These are phyloP conservation scores for Drosophila limbata DNA, from an alignment of 2,888 invertebrate genomes.

Conservation along the genomic window DNA sequence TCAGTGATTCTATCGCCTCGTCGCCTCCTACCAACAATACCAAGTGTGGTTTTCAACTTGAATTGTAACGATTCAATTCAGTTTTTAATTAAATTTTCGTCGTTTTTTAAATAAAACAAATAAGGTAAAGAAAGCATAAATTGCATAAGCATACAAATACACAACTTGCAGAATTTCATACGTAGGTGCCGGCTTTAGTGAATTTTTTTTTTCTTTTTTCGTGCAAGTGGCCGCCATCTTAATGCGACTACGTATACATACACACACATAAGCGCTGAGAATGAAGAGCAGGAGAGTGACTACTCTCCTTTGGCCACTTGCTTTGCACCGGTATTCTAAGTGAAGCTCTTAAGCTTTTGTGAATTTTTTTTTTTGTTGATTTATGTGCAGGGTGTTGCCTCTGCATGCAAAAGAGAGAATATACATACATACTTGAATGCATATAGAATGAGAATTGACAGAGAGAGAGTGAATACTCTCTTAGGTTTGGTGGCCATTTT, in stretches of 20 bases:
- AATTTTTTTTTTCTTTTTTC: slow-evolving; percentile 28
- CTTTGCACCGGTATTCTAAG: slow-evolving; percentile 59
- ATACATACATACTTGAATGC: neutral
- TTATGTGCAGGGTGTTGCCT: slow-evolving; percentile 54
- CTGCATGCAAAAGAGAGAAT: slow-evolving; percentile 7
- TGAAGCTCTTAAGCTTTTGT: slow-evolving; percentile 14
- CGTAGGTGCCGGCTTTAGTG: slow-evolving; percentile 43
- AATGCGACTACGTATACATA: slow-evolving; percentile 40
- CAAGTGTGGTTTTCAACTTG: slow-evolving; percentile 56
- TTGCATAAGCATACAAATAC: neutral
- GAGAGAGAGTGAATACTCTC: slow-evolving; percentile 5
- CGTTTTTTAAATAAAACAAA: slow-evolving; percentile 52
- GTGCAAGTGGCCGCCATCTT: slow-evolving; percentile 63
- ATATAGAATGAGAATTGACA: slow-evolving; percentile 4
- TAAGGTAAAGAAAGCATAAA: slow-evolving; percentile 52
- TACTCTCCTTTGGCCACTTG: slow-evolving; percentile 33
- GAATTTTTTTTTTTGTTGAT: slow-evolving; percentile 26
- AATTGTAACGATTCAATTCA: slow-evolving; percentile 48
- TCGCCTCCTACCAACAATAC: slow-evolving; percentile 44
- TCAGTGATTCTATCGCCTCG: slow-evolving; percentile 51
- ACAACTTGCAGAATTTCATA: neutral
- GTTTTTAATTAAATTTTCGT: slow-evolving; percentile 46
- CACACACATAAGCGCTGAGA: slow-evolving; percentile 9
- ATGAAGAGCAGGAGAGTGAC: slow-evolving; percentile 11
- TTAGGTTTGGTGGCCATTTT: slow-evolving; percentile 35